These are phyloP conservation scores for Laspeyria flexula DNA, from an alignment of 2,888 invertebrate species.

Conservation along the genomic window DNA sequence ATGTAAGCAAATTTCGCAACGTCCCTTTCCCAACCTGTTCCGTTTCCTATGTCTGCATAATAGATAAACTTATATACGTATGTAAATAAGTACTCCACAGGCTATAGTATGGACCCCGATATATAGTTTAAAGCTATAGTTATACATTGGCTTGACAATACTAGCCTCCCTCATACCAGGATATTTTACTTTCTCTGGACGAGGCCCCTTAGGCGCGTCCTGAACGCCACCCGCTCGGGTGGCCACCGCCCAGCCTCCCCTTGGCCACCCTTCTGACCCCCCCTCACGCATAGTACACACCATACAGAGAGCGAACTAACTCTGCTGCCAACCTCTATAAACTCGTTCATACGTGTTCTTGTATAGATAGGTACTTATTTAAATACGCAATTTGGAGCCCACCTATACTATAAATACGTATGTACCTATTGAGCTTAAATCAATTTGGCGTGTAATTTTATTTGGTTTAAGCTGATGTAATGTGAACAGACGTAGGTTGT, in stretches of 20 bases:
- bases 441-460: constrained; percentile 72
- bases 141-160: constrained; percentile 84
- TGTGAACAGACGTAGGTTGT: constrained; percentile 49
- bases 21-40: constrained; percentile 74
- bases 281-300: constrained; percentile 80
- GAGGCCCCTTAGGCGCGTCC: constrained; percentile 79
- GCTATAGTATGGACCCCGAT: constrained; percentile 74
- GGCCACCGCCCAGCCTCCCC: constrained; percentile 46
- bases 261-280: constrained; percentile 57
- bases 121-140: constrained; percentile 85
- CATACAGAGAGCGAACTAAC: constrained; percentile 83
- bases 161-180: constrained; percentile 85
- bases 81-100: constrained; percentile 81
- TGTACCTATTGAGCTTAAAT: constrained; percentile 66
- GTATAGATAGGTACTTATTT: constrained; percentile 75
- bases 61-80: constrained; percentile 83
- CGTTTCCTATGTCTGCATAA: constrained; percentile 83
- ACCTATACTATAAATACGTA: constrained; percentile 51
- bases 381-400: constrained; percentile 79
- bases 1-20: constrained; percentile 73
- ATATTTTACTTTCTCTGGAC: constrained; percentile 86
- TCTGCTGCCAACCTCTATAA: constrained; percentile 80
- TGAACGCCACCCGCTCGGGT: constrained; percentile 60
- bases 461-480: constrained; percentile 63
- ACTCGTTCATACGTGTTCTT: constrained; percentile 72